Percentiles rank a stretch among this genome's conserved stretches.
Evolutionary conservation across 2,888 invertebrate species (phyloP).

Genomic region (Silvanus unidentatus): DNA sequence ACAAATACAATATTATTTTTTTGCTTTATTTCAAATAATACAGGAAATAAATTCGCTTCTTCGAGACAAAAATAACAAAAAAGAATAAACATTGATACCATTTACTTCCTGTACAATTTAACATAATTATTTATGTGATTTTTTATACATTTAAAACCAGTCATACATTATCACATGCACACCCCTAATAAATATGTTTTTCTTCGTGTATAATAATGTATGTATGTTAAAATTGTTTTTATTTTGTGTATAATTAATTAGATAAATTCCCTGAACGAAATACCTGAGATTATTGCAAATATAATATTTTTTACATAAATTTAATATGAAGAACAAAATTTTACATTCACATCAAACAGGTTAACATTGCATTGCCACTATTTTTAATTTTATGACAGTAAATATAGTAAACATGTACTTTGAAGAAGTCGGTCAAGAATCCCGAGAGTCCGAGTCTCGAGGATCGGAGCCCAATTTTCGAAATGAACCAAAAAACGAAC

Average conservation of each 20-base stretch:
- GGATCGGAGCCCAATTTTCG: too few species aligned
- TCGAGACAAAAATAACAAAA: background rate
- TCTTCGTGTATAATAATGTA: slow-evolving; percentile 17
- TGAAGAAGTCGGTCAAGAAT: too few species aligned
- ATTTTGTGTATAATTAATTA: background rate
- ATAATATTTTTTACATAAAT: slow-evolving; percentile 13
- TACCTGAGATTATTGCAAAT: slow-evolving; percentile 32
- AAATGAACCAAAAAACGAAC: too few species aligned
- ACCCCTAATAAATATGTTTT: slow-evolving; percentile 18
- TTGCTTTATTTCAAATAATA: too few species aligned
- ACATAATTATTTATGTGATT: background rate
- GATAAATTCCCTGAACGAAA: slow-evolving; percentile 24
- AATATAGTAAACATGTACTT: slow-evolving; percentile 5
- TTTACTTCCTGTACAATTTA: slow-evolving; percentile 5
- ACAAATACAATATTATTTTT: slow-evolving; percentile 22
- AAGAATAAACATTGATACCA: background rate
- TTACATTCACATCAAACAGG: slow-evolving; percentile 16
- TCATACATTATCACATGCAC: slow-evolving; percentile 5
- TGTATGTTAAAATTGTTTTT: background rate
- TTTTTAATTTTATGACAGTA: slow-evolving; percentile 12
- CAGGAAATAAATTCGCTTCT: slow-evolving; percentile 2
- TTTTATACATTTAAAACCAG: slow-evolving; percentile 3
- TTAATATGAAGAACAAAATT: slow-evolving; percentile 8
- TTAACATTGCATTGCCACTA: slow-evolving; percentile 42
- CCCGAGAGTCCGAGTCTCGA: too few species aligned